Evolutionary conservation across 2,888 invertebrate genomes (phyloP), one percentile per base, ranked within the genome.

Genomic region (Tetrapedia diversipes): DNA sequence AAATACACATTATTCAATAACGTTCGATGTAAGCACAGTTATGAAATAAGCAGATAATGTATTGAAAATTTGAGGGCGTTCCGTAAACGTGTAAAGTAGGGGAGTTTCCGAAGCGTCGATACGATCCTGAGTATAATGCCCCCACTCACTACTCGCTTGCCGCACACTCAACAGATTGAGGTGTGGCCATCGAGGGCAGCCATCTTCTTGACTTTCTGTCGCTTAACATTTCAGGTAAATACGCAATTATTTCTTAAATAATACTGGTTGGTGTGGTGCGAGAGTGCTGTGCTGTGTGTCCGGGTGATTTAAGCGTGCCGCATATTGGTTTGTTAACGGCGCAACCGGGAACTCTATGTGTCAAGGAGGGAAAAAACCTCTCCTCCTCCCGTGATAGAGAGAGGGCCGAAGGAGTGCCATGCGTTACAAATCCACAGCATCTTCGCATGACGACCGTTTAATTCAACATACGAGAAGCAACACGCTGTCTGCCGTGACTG

Each of bases 191-290:
- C 84, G 87, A 89, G 83, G 89, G 89, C 89, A 89, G 89, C 89
- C 89, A 89, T 89, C 89, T 89, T 89, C 89, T 89, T 87, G 89
- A 89, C 89, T 89, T 87, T 89, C 89, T 87, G 88, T 89, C 89
- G 89, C 88, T 86, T 86, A 89, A 88, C 86, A 89, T 88, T 87
- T 88, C 89, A 89, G 89, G 89, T 89, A 89, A 89, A 89, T 89
- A 89, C 87, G 88, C 84, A 89, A 88, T 88, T 88, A 86, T 85
- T 84, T 86, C 76, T 81, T 84, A 82, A 84, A 69, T 80, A 83
- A 80, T 77, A 77, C 82, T 86, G 82, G 67, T 75, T 79, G 82
- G 80, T 85, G 84, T 89, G 82, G 83, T 86, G 83, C 85, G 83
- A 83, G 85, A 85, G 84, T 88, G 86, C 77, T 83, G 87, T 86